phyloP scores from a whole-genome alignment of 2,888 invertebrate species.

The Caradrina clavipalpis region DNA sequence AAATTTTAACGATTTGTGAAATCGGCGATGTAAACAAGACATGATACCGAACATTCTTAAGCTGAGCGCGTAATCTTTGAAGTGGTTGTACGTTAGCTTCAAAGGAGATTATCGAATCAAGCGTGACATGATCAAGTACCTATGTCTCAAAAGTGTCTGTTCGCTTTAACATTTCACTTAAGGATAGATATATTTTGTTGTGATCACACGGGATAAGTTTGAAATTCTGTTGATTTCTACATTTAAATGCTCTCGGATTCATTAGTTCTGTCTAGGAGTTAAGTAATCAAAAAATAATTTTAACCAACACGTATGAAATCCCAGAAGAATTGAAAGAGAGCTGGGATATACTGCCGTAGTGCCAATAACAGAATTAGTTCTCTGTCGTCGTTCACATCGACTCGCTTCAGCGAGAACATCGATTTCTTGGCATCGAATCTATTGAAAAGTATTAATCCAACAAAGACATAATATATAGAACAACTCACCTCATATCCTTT shows the following conservation, averaged over 20 bases:
- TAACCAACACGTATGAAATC: not conserved
- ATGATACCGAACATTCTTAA: slow-evolving; percentile 29
- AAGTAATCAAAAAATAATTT: slow-evolving; percentile 8
- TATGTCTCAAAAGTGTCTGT: not conserved
- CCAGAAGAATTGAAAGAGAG: not conserved
- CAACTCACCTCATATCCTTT: too few relatives aligned
- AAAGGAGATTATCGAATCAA: slow-evolving; percentile 23
- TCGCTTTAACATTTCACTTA: not conserved
- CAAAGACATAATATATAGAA: not conserved
- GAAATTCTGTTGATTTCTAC: not conserved
- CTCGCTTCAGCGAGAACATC: slow-evolving; percentile 3
- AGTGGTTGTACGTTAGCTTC: slow-evolving; percentile 22
- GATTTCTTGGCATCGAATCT: slow-evolving; percentile 7
- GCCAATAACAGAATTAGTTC: slow-evolving; percentile 23
- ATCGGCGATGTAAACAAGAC: slow-evolving; percentile 38
- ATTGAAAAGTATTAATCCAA: not conserved
- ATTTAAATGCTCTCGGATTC: not conserved
- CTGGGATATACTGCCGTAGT: not conserved
- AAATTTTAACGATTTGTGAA: slow-evolving; percentile 59
- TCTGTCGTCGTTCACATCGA: not conserved
- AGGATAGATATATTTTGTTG: not conserved
- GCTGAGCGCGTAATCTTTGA: slow-evolving; percentile 37
- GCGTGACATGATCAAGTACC: slow-evolving; percentile 9
- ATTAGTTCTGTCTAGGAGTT: slow-evolving; percentile 3
- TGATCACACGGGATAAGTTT: not conserved